These are phyloP conservation scores for Phalera bucephala DNA, from an alignment of 2,888 invertebrate species.

Conservation along the genomic window DNA sequence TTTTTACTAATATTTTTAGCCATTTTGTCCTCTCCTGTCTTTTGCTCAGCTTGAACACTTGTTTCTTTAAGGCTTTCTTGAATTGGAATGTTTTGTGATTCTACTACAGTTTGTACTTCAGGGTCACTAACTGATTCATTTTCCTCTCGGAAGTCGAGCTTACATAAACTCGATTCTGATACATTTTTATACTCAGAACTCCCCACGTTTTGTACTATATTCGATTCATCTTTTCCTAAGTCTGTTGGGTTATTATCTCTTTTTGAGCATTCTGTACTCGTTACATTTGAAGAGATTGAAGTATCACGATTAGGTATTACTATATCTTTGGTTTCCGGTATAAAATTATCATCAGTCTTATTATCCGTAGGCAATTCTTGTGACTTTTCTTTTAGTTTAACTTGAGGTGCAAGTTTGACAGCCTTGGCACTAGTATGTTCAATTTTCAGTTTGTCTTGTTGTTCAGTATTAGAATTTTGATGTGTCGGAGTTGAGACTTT, in stretches of 20 bases:
- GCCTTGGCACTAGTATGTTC: neutral
- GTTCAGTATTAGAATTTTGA: neutral
- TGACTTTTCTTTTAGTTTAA: slow-evolving; percentile 5
- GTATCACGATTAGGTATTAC: neutral
- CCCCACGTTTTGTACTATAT: neutral
- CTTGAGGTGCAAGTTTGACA: neutral
- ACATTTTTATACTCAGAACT: slow-evolving; percentile 1
- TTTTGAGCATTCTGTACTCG: neutral
- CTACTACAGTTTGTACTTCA: slow-evolving; percentile 24
- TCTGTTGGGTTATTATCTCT: neutral
- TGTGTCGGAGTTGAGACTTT: neutral
- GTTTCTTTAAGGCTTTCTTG: slow-evolving; percentile 27
- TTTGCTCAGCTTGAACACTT: slow-evolving; percentile 23
- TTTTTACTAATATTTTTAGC: slow-evolving; percentile 40
- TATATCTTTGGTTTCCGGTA: neutral
- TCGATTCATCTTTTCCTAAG: neutral
- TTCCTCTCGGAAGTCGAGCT: too few relatives aligned
- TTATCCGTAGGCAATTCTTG: slow-evolving; percentile 1
- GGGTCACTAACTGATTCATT: slow-evolving; percentile 10
- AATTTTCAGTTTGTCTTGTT: neutral
- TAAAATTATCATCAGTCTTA: slow-evolving; percentile 6
- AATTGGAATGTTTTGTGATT: slow-evolving; percentile 61
- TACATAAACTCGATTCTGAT: slow-evolving; percentile 1
- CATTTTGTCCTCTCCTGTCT: slow-evolving; percentile 48
- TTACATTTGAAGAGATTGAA: neutral